Evolutionary conservation across 2,113 vertebrate species (phyloP), one percentile per base, ranked within the genome.

Genomic region (Paratilapia polleni): DNA sequence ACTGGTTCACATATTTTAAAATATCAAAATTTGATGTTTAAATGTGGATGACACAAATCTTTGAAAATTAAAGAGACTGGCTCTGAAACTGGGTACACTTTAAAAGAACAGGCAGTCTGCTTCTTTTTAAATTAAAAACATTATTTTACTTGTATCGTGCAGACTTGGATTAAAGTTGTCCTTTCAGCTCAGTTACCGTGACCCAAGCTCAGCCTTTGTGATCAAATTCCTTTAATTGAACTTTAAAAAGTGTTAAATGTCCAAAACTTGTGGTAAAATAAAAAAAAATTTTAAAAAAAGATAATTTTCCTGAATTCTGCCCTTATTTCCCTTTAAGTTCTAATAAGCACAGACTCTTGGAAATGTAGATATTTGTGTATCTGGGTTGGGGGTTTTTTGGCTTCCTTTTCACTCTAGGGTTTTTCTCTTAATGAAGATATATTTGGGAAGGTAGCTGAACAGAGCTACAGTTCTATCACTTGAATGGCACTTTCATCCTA

Each of bases 351-450:
- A 26, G 24, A 41, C 60, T 66, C 38, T 58, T 47, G 41, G 57
- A 64, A 28, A 38, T 56, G 17, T 43, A 58, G 26, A 62, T 49
- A 43, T 28, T 19, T 26, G 14, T 43, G 12, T 73, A 17, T 58
- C 60, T 49, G 28, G 9, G 26, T 19, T n/a, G n/a, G n/a, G n/a
- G n/a, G n/a, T n/a, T n/a, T n/a, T 58, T 26, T 56, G 12, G 79
- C 58, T 63, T 22, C 13, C 22, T 87, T 78, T 80, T 58, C 20
- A n/a, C 82, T 85, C 61, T 2, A 13, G 82, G 70, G 47, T 61
- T 70, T 20, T 43, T 22, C 38, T 38, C 62, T 75, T 85, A 83
- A 85, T 83, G 26, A 89, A 70, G 64, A 86, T 70, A 74, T 78
- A 68, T 80, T 90, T 58, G 59, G 73, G 43, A 68, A 62, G 19